These are phyloP conservation scores for Hucho hucho DNA, from an alignment of 2,113 vertebrate species.

Conservation along the genomic window DNA sequence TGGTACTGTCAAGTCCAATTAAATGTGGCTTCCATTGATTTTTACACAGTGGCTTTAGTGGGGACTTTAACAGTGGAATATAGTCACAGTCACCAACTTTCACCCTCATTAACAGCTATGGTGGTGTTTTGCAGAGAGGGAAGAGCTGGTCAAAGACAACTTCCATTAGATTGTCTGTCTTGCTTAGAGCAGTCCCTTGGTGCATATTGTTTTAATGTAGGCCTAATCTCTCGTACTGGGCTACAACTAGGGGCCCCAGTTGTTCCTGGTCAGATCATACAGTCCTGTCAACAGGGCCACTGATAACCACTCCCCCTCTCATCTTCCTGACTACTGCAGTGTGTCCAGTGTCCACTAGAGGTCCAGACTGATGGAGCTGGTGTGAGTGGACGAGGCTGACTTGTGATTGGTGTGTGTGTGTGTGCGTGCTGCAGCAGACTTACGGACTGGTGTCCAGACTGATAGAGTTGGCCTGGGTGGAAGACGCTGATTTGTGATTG, in stretches of 20 bases:
- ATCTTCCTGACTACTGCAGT: too few species aligned
- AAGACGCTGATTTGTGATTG: constrained; percentile 95
- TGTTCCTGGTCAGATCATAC: too few species aligned
- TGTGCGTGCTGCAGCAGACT: constrained; percentile 54
- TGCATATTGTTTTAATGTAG: too few species aligned
- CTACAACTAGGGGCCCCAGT: too few species aligned
- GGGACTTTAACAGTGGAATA: constrained; percentile 28
- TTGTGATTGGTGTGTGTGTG: neutral
- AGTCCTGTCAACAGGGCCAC: too few species aligned
- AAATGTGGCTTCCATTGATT: constrained; percentile 12
- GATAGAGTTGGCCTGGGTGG: constrained; percentile 97
- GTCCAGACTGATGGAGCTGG: too few species aligned
- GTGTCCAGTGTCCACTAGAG: too few species aligned
- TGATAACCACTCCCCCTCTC: too few species aligned
- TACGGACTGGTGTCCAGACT: constrained; percentile 93
- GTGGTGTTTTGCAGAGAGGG: neutral
- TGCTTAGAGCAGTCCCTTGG: neutral
- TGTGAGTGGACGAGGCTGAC: too few species aligned
- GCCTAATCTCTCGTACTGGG: too few species aligned
- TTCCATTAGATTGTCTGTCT: neutral
- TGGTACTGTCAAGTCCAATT: constrained; percentile 51
- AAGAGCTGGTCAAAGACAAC: neutral
- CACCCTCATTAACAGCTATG: neutral
- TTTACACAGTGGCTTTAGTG: constrained; percentile 6
- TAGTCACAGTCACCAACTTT: constrained; percentile 20